Percentiles rank a stretch among this genome's conserved stretches.
Conservation (phyloP, 2,888 invertebrate genomes). For the Eilema sororculum region DNA sequence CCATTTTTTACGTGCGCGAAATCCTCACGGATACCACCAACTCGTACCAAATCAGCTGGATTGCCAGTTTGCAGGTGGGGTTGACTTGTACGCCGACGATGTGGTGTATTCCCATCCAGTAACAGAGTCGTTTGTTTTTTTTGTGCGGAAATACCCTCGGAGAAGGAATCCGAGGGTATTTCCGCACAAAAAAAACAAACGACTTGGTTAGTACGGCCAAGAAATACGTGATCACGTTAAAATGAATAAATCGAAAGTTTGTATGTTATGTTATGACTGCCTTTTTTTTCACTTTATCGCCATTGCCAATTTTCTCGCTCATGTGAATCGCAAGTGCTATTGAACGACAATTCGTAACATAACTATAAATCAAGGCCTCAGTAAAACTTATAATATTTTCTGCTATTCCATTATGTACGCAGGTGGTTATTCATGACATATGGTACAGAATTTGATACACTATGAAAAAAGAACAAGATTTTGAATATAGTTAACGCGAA, state of each 20-base stretch:
- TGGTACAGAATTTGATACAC: neutral
- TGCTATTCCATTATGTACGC: neutral
- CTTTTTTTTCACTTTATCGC: constrained; percentile 33
- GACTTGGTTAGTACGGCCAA: too few species aligned
- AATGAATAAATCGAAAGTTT: constrained; percentile 8
- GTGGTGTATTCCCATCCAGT: too few species aligned
- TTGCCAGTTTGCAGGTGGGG: too few species aligned
- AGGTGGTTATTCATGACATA: neutral
- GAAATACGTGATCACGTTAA: neutral
- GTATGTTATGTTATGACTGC: constrained; percentile 22
- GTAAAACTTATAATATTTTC: neutral
- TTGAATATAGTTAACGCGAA: neutral
- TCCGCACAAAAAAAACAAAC: too few species aligned
- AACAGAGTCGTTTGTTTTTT: too few species aligned
- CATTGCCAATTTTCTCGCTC: constrained; percentile 27
- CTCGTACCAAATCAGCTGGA: too few species aligned
- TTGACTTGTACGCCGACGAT: too few species aligned
- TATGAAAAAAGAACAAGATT: neutral
- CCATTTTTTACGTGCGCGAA: too few species aligned
- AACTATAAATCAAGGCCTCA: neutral
- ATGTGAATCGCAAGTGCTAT: constrained; percentile 20
- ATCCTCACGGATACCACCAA: too few species aligned
- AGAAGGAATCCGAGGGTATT: too few species aligned
- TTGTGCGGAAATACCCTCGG: too few species aligned
- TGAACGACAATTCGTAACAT: constrained; percentile 14